Evolutionary conservation across 2,113 vertebrate species (phyloP), one percentile per base, ranked within the genome.

Genomic region (Rhinogobius similis): DNA sequence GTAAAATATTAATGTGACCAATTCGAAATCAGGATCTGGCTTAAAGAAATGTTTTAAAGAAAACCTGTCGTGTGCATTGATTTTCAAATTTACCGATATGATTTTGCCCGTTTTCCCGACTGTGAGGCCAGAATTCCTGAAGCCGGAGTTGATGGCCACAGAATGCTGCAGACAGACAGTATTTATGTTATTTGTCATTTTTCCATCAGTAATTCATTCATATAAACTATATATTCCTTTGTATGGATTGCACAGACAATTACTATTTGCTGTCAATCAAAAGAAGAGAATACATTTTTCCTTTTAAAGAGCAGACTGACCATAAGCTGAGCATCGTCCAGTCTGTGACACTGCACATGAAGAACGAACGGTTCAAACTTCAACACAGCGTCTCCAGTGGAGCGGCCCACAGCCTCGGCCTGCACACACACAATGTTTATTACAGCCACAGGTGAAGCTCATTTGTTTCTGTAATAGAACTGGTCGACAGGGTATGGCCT

Each of bases 301-400:
- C 39, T 2, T 11, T 12, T 10, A 41, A 41, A 50, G 18, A 46
- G 1, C 20, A 8, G 1, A 48, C 46, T 8, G 2, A 99, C 98
- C 95, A 99, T 82, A 16, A 95, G 86, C 78, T 95, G 96, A 6
- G 97, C 97, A 1, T 98, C 94, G 24, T 89, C 92, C 36, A 98
- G 83, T 32, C 89, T 89, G 55, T 67, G 87, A 68, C 97, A 99
- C 10, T 96, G 94, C 38, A 99, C 94, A 0, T 99, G 98, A 52
- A 99, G 95, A 13, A 99, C 87, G 63, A 98, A 95, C 0, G 98
- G 96, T 27, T 99, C 97, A 76, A 99, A 99, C 86, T 97, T 98
- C 72, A 99, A 72, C 55, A 96, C 84, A 0, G 88, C 93, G 0
- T 96, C 92, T 5, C 94, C 92, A 1, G 58, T 83, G 0, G 94